Evolutionary conservation across 2,113 vertebrate species (phyloP).

Genomic region (Stigmatopora argus): DNA sequence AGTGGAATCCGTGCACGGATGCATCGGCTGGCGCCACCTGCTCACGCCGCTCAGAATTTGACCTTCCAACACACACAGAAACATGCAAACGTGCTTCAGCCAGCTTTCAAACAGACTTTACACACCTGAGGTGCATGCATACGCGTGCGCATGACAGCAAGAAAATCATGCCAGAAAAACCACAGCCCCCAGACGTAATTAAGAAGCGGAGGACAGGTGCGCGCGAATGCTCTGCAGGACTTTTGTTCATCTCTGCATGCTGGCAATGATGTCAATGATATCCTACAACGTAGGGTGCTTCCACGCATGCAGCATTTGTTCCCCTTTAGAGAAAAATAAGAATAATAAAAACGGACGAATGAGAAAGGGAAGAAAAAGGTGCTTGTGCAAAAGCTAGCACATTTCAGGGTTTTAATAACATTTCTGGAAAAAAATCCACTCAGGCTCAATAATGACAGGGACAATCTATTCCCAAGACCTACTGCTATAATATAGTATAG

Average conservation of each 20-base stretch:
- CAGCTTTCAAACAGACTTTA: neutral
- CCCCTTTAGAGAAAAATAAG: too few species aligned
- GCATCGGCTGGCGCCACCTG: constrained; percentile 26
- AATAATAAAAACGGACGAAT: too few species aligned
- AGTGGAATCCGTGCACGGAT: constrained; percentile 25
- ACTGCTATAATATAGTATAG: constrained; percentile 21
- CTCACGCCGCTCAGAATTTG: constrained; percentile 22
- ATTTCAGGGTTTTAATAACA: too few species aligned
- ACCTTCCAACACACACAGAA: constrained; percentile 18
- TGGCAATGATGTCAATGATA: constrained; percentile 2
- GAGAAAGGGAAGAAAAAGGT: too few species aligned
- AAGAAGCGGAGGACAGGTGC: constrained; percentile 41
- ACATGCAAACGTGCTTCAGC: constrained; percentile 6
- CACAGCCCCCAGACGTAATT: constrained; percentile 49
- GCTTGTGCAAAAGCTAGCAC: too few species aligned
- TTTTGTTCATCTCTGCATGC: constrained; percentile 27
- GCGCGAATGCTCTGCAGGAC: constrained; percentile 34
- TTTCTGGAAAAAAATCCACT: constrained; percentile 10
- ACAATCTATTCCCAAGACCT: constrained; percentile 27
- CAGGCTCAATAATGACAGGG: constrained; percentile 25
- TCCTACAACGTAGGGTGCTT: neutral
- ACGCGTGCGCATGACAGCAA: constrained; percentile 7
- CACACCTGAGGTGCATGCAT: neutral
- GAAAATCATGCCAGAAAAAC: constrained; percentile 12
- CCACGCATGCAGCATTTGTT: neutral